Conservation (phyloP, 2,113 vertebrate species). For the Galemys pyrenaicus region DNA sequence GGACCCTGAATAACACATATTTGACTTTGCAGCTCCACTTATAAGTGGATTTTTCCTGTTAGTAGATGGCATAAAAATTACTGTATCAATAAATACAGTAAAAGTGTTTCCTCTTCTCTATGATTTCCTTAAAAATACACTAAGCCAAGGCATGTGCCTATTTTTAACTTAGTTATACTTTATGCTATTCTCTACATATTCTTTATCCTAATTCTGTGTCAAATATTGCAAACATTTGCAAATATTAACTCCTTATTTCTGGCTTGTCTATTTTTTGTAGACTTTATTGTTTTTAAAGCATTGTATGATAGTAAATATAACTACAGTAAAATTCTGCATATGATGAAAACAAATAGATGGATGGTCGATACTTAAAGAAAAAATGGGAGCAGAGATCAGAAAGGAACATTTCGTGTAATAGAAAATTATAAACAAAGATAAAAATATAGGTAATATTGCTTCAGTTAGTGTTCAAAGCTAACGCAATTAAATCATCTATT, state of each 20-base stretch:
- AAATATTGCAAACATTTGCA: not conserved
- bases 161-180: constrained; percentile 14
- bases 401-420: not conserved
- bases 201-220: not conserved
- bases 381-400: not conserved
- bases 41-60: no score
- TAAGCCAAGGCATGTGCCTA: not conserved
- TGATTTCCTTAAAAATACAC: no score
- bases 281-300: not conserved
- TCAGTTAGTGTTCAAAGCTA: not conserved
- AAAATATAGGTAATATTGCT: not conserved
- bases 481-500: not conserved
- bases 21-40: no score
- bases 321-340: not conserved
- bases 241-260: not conserved
- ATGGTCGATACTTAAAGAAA: no score
- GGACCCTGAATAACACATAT: no score
- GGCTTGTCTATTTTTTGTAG: not conserved
- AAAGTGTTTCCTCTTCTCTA: no score
- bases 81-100: no score
- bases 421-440: not conserved
- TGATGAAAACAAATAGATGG: no score
- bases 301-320: not conserved
- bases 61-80: no score
- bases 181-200: not conserved